phyloP scores from a whole-genome alignment of 1,140 invertebrate species.

The Pteromalus puparum region DNA sequence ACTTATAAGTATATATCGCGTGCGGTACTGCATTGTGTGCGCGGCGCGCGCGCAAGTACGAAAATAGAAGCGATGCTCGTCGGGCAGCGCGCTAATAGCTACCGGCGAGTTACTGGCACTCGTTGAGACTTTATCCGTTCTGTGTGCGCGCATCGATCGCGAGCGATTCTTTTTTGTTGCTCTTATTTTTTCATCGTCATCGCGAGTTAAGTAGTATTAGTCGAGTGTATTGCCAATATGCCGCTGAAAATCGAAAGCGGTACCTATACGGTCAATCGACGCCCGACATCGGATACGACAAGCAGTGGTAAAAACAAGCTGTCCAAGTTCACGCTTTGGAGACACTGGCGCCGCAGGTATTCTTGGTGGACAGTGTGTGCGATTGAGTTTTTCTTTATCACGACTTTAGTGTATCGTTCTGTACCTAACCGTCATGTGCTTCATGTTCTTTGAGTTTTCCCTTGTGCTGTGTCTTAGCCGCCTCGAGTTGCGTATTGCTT shows the following conservation, averaged over 20 bases:
- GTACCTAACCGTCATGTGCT: background rate
- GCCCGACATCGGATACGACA: background rate
- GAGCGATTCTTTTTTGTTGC: background rate
- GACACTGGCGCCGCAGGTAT: conserved; percentile 73
- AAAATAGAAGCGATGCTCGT: conserved; percentile 30
- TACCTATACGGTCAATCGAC: conserved; percentile 70
- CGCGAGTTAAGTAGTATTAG: too few species aligned
- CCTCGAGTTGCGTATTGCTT: background rate
- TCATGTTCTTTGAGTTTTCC: too few species aligned
- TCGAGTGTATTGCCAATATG: too few species aligned
- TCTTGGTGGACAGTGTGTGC: background rate
- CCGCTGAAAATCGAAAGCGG: conserved; percentile 72
- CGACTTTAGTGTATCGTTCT: too few species aligned
- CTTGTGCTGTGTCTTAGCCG: background rate
- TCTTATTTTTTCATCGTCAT: background rate
- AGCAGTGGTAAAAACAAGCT: conserved; percentile 62
- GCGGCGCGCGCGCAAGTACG: background rate
- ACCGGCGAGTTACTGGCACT: background rate
- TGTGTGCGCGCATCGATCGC: background rate
- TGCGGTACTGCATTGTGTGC: background rate
- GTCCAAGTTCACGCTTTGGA: conserved; percentile 71
- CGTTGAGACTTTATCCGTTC: background rate
- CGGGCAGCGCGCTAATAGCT: background rate
- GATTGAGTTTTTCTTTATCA: background rate
- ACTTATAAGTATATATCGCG: background rate